A percentile compares a stretch with the other conserved stretches of the same genome.
Conservation (phyloP, 2,797 vertebrate genomes). For the Fistularia tabacaria region DNA sequence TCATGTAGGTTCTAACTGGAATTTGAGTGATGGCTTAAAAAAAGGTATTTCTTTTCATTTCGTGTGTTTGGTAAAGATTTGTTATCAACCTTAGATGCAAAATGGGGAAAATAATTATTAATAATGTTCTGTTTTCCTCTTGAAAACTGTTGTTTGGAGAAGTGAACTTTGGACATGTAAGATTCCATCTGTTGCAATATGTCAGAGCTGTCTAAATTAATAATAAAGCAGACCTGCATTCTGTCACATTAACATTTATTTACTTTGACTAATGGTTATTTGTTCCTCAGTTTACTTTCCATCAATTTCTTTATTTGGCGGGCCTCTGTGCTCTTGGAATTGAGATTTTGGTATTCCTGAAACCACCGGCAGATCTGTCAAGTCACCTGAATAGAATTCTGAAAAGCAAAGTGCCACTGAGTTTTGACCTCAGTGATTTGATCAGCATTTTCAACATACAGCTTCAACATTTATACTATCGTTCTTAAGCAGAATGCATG, state of each 20-base stretch:
- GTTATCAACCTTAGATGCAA: slow-evolving; percentile 51
- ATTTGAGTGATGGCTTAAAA: slow-evolving; percentile 57
- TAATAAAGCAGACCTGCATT: slow-evolving; percentile 68
- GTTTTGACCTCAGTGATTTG: slow-evolving; percentile 35
- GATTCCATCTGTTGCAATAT: slow-evolving; percentile 66
- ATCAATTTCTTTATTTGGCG: slow-evolving; percentile 14
- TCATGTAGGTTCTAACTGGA: slow-evolving; percentile 69
- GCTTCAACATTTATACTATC: slow-evolving; percentile 7
- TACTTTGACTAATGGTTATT: slow-evolving; percentile 33
- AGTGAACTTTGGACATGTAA: slow-evolving; percentile 60
- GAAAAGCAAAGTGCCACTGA: slow-evolving; percentile 47
- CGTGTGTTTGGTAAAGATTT: slow-evolving; percentile 58
- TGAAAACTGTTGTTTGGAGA: slow-evolving; percentile 56
- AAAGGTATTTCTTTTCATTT: slow-evolving; percentile 29
- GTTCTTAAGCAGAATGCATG: slow-evolving; percentile 65
- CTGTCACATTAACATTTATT: slow-evolving; percentile 51
- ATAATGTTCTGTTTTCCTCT: slow-evolving; percentile 47
- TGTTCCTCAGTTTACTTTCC: slow-evolving; percentile 27
- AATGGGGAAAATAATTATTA: slow-evolving; percentile 28
- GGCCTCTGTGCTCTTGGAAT: not conserved
- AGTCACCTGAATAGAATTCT: no score
- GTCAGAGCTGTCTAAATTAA: slow-evolving; percentile 64
- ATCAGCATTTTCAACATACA: slow-evolving; percentile 36
- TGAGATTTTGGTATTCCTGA: slow-evolving; percentile 9
- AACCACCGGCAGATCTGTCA: slow-evolving; percentile 7